Base-by-base conservation (phyloP, 2,797 vertebrate genomes). In the Micrastur ruficollis region DNA sequence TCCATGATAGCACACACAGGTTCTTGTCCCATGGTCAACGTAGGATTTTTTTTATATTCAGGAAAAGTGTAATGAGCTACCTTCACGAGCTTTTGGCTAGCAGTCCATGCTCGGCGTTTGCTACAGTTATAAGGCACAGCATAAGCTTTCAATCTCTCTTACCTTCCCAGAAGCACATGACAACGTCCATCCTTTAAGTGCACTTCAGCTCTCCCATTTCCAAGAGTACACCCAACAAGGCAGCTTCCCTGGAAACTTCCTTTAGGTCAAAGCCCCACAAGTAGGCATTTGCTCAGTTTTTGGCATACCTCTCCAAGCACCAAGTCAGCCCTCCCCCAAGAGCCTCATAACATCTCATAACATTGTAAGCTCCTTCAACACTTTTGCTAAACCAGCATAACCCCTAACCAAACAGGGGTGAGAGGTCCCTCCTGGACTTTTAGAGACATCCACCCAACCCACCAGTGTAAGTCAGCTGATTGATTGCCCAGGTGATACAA, bases 321-420 rank as follows among this genome's bases (percentile, higher is more conserved):
- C 5, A 36, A 32, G 2, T 6, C 58, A 49, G 4, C 23, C 6
- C 18, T 83, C 14, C 15, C 7, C 3, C 2, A 36, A n/a, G 4
- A 56, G 3, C 15, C 19, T 75, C 38, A 6, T 13, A 71, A 50
- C 16, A 9, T 65, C 38, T 66, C 15, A 34, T 20, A 61, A 11
- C 4, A 11, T 4, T 22, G 1, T 5, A 11, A 36, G 4, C 5
- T 42, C 40, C 40, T 65, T 50, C 23, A 74, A 22, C 2, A 3
- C 26, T 47, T 32, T 6, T 38, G 11, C 32, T 70, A 78, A 68
- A n/a, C 5, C 12, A 19, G 42, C 10, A 27, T 7, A 46, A 34
- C 12, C 31, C 50, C 26, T 42, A 47, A 42, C 10, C 21, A 76
- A 76, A 42, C 4, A 34, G 6, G 4, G 2, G 1, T 2, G 50